Conservation (phyloP, 2,113 vertebrate genomes). For the Cynoglossus semilaevis region DNA sequence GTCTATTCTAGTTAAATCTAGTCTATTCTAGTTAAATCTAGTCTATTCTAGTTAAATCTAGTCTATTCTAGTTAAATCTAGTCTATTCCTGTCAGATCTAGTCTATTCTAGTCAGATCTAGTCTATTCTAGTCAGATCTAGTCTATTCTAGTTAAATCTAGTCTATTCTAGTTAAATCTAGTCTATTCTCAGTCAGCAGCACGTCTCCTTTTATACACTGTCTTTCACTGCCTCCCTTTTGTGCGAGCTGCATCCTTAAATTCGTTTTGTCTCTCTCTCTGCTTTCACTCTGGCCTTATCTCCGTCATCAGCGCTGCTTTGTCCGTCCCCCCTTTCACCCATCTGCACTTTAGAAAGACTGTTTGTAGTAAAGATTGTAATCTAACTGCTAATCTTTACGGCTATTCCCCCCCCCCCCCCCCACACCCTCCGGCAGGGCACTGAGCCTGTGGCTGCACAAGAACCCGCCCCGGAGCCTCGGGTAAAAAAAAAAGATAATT, state of each 20-base stretch:
- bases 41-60: too few relatives aligned
- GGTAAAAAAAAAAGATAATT: too few relatives aligned
- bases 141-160: too few relatives aligned
- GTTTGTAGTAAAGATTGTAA: slow-evolving; percentile 72
- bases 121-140: too few relatives aligned
- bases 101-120: too few relatives aligned
- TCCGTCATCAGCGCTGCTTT: slow-evolving; percentile 61
- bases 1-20: too few relatives aligned
- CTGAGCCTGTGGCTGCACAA: slow-evolving; percentile 38
- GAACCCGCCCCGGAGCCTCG: slow-evolving; percentile 46
- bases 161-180: too few relatives aligned
- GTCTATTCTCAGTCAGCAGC: slow-evolving; percentile 64
- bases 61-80: too few relatives aligned
- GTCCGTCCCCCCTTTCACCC: slow-evolving; percentile 55
- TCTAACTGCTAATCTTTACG: slow-evolving; percentile 74
- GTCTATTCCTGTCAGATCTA: too few relatives aligned
- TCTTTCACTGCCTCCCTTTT: slow-evolving; percentile 54
- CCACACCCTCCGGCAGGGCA: slow-evolving; percentile 51
- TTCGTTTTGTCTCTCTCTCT: slow-evolving; percentile 64
- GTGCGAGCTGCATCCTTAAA: slow-evolving; percentile 55
- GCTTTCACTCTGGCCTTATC: slow-evolving; percentile 63
- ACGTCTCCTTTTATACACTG: slow-evolving; percentile 32
- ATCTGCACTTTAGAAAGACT: slow-evolving; percentile 50
- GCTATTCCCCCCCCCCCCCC: slow-evolving; percentile 57
- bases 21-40: too few relatives aligned